These are phyloP conservation scores for Sandelia bainsii DNA, from an alignment of 2,797 vertebrate species.

Conservation along the genomic window DNA sequence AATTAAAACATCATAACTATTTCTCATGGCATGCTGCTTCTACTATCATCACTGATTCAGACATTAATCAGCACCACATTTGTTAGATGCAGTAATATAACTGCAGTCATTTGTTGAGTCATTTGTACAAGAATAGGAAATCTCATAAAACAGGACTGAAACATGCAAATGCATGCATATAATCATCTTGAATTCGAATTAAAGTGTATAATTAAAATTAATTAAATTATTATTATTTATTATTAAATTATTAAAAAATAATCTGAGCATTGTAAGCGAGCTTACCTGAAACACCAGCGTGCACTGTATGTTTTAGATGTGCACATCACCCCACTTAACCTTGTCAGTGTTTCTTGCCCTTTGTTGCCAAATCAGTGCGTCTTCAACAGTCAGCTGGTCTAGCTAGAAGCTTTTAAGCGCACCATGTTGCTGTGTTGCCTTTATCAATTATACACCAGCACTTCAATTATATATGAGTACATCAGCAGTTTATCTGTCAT, in stretches of 20 bases:
- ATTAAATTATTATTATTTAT: too few relatives aligned
- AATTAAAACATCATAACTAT: conserved; percentile 40
- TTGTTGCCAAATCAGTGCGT: conserved; percentile 43
- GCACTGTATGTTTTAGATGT: conserved; percentile 22
- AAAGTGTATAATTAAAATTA: too few relatives aligned
- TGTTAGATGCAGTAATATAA: conserved; percentile 26
- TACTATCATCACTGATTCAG: conserved; percentile 25
- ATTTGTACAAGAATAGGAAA: conserved; percentile 6
- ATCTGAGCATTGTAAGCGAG: background rate
- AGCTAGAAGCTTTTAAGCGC: conserved; percentile 68
- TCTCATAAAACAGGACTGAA: background rate
- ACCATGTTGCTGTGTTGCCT: conserved; percentile 57
- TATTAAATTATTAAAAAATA: too few relatives aligned
- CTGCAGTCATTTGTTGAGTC: conserved; percentile 15
- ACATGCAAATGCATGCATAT: background rate
- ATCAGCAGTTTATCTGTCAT: conserved; percentile 64
- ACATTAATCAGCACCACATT: conserved; percentile 39
- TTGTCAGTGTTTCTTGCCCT: conserved; percentile 17
- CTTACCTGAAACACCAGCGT: background rate
- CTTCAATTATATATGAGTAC: conserved; percentile 73
- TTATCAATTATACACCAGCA: conserved; percentile 76
- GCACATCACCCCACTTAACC: conserved; percentile 60
- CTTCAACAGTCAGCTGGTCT: conserved; percentile 36
- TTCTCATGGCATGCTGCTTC: conserved; percentile 29
- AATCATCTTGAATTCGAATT: background rate